Conservation (phyloP, 2,113 vertebrate genomes). For the Eclectus roratus region DNA sequence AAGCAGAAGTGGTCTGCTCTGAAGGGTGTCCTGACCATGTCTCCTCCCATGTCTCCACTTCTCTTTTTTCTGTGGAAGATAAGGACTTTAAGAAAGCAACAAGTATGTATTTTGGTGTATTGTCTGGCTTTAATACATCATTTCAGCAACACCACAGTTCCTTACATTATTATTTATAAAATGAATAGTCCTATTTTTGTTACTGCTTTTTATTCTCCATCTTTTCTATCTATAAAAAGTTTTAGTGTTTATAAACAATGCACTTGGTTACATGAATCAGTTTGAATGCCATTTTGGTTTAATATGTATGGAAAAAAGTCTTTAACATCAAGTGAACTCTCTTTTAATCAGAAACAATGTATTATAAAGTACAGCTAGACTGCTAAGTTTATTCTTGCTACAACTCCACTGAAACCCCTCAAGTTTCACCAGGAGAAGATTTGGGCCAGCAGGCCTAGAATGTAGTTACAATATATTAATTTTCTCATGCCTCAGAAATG, state of each 20-base stretch:
- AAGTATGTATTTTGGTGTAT: not conserved
- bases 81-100: not conserved
- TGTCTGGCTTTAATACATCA: not conserved
- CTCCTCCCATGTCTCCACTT: not conserved
- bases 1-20: not conserved
- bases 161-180: not conserved
- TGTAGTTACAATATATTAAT: conserved; percentile 40
- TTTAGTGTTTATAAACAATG: not conserved
- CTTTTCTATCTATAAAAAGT: not conserved
- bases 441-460: conserved; percentile 6
- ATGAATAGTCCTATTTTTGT: not conserved
- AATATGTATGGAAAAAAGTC: not conserved
- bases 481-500: conserved; percentile 55
- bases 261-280: not conserved
- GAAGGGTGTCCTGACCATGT: not conserved
- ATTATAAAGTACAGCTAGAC: not conserved
- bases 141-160: not conserved
- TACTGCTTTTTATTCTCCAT: not conserved
- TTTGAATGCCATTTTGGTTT: not conserved
- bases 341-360: not conserved
- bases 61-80: not conserved
- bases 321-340: not conserved
- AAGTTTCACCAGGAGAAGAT: conserved; percentile 18
- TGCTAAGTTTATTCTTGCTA: not conserved
- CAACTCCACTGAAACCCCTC: not conserved